Evolutionary conservation across 2,113 vertebrate species (phyloP).

Genomic region (Carettochelys insculpta): DNA sequence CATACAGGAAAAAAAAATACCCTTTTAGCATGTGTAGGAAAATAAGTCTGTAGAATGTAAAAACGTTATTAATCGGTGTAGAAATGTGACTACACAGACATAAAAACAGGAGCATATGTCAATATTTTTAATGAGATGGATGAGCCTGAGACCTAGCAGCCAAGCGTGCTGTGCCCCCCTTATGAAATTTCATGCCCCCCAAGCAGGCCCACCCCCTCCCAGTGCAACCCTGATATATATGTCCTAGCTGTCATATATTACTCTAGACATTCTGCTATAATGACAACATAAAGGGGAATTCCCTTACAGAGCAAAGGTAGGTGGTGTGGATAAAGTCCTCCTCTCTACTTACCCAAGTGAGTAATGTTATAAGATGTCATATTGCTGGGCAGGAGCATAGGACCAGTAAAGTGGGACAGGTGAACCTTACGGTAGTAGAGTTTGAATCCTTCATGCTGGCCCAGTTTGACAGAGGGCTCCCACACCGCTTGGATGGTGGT

Average conservation of each 20-base stretch:
- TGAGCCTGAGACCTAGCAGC: too few relatives aligned
- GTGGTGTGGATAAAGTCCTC: fast-evolving
- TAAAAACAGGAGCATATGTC: too few relatives aligned
- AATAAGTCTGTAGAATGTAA: too few relatives aligned
- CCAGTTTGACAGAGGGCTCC: slow-evolving; percentile 91
- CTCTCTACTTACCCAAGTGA: slow-evolving; percentile 85
- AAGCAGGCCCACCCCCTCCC: too few relatives aligned
- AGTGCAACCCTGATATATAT: not conserved
- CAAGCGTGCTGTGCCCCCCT: too few relatives aligned
- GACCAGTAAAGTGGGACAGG: slow-evolving; percentile 83
- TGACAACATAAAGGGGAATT: not conserved
- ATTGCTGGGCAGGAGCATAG: slow-evolving; percentile 87
- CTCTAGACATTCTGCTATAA: not conserved
- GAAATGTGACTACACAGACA: too few relatives aligned
- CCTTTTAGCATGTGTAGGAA: too few relatives aligned
- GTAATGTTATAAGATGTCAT: slow-evolving; percentile 90
- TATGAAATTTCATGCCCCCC: too few relatives aligned
- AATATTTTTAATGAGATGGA: too few relatives aligned
- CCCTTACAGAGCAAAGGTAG: fast-evolving
- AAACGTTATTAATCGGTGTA: too few relatives aligned
- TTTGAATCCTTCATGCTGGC: slow-evolving; percentile 90
- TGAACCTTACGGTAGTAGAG: slow-evolving; percentile 91
- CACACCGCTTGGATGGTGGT: slow-evolving; percentile 86
- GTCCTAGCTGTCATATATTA: not conserved
- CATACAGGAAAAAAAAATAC: too few relatives aligned